Evolutionary conservation across 2,797 vertebrate genomes (phyloP).

Genomic region (Siniperca scherzeri): DNA sequence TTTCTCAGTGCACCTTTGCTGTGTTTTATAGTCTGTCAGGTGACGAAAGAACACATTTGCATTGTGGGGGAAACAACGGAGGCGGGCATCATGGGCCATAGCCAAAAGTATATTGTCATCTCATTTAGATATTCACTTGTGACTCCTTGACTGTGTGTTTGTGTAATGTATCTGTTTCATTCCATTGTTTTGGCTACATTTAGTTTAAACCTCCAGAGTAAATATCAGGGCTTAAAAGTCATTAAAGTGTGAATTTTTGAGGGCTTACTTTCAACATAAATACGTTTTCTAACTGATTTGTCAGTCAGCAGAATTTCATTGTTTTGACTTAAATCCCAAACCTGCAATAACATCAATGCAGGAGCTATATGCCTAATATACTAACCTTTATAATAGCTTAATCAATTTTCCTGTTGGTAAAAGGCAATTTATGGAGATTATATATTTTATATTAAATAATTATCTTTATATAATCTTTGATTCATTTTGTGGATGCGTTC

Average conservation of each 20-base stretch:
- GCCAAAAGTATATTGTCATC: not conserved
- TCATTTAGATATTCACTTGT: not conserved
- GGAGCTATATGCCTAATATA: not conserved
- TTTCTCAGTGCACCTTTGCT: not conserved
- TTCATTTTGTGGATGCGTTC: not conserved
- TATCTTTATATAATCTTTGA: not conserved
- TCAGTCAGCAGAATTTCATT: not conserved
- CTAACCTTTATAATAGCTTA: not conserved
- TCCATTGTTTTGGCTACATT: not conserved
- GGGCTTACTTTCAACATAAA: not conserved
- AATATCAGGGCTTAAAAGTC: not conserved
- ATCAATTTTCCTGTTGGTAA: not conserved
- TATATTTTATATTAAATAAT: not conserved
- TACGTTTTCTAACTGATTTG: not conserved
- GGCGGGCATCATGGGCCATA: not conserved
- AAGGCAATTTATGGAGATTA: too few relatives aligned
- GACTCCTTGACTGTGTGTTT: not conserved
- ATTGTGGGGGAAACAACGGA: not conserved
- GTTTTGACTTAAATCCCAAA: not conserved
- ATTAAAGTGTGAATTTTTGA: not conserved
- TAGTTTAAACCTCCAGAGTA: not conserved
- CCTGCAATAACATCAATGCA: not conserved
- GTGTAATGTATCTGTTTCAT: not conserved
- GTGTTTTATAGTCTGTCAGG: not conserved
- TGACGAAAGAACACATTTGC: constrained; percentile 48